A percentile compares a stretch with the other conserved stretches of the same genome.
These are phyloP conservation scores for Drosophila seguyi DNA, from an alignment of 1,140 invertebrate species.

Conservation along the genomic window DNA sequence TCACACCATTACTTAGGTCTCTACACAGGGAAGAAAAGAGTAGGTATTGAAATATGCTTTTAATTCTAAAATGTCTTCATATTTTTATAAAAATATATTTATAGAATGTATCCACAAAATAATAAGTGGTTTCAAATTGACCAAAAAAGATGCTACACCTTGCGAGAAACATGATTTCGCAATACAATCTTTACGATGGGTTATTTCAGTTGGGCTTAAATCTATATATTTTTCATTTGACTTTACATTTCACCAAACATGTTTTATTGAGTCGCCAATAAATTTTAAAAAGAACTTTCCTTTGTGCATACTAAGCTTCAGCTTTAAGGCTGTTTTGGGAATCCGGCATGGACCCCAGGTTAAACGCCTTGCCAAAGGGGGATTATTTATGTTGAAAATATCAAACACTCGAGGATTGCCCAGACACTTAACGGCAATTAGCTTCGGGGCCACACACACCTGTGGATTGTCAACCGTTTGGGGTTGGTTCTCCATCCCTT, in stretches of 20 bases:
- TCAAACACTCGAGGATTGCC: slow-evolving; percentile 54
- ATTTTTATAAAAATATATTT: background rate
- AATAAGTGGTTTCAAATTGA: background rate
- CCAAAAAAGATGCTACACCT: background rate
- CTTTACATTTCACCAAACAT: background rate
- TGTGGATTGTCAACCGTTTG: slow-evolving; percentile 47
- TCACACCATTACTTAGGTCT: background rate
- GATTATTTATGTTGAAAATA: slow-evolving; percentile 74
- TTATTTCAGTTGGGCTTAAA: background rate
- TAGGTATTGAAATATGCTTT: background rate
- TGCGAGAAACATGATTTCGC: background rate
- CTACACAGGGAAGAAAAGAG: background rate
- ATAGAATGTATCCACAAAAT: background rate
- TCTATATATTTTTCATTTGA: background rate
- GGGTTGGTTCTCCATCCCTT: background rate
- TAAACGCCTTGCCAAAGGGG: slow-evolving; percentile 18
- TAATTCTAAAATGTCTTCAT: fast-evolving
- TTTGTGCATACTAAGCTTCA: slow-evolving; percentile 1
- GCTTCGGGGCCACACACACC: slow-evolving; percentile 42
- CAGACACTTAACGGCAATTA: slow-evolving; percentile 78
- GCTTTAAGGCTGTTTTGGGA: slow-evolving; percentile 17
- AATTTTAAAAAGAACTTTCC: too few species aligned
- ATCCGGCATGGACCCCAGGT: background rate
- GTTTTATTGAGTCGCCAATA: background rate
- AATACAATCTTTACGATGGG: background rate